Evolutionary conservation across 2,888 invertebrate species (phyloP), one percentile per base, ranked within the genome.

Genomic region (Ormia ochracea): DNA sequence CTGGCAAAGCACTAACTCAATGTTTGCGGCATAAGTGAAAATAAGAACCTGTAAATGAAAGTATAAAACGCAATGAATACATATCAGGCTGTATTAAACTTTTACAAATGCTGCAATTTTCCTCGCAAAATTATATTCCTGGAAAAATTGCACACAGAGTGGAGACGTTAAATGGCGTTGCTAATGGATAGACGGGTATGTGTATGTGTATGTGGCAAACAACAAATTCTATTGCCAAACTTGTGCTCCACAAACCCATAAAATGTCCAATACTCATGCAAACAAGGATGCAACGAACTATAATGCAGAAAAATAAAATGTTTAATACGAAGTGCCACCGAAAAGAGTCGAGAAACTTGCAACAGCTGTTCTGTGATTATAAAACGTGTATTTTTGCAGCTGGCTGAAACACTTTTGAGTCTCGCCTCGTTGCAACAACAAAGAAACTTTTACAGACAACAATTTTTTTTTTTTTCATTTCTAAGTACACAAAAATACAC

Each of bases 21-120:
- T 21, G 28, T 38, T 26, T 38, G 50, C 43, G 56, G 33, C 48
- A 59, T 33, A 50, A 59, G 59, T 59, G 14, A 68, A 66, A 26
- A 23, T 31, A 41, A 58, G 65, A 58, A 66, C 65, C 33, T 58
- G 48, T 48, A 56, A 66, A 48, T 50, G 50, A 23, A 56, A 10
- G 26, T 19, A 38, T 38, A n/a, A 56, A 72, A 56, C 45, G 54
- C 61, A 61, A 61, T 75, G 45, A 68, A 75, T 59, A 68, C 61
- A 54, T 75, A 68, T 68, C 59, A 68, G 45, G 68, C 50, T 52
- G 68, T 36, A 38, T 68, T 61, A 66, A 41, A 59, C 52, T 26
- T 50, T 33, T 10, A 43, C 31, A 75, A 68, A 68, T 66, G 28
- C 58, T 65, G 31, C 58, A 58, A 66, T 48, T 52, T 59, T 59